Evolutionary conservation across 1,140 invertebrate species (phyloP).

Genomic region (Caerostris darwini): DNA sequence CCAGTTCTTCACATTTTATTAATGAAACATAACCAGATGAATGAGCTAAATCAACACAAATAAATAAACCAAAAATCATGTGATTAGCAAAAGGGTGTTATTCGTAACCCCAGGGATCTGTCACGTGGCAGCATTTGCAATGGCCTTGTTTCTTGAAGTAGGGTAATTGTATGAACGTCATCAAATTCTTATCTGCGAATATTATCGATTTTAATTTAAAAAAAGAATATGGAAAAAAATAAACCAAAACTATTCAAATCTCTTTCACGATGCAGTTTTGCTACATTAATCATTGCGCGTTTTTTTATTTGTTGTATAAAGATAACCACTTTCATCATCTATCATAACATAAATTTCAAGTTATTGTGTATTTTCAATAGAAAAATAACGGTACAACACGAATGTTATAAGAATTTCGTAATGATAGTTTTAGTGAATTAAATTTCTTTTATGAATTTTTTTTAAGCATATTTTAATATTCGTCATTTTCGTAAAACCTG

Average conservation of each 20-base stretch:
- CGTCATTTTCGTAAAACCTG: too few species aligned
- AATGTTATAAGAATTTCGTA: too few species aligned
- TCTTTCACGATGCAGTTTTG: neutral
- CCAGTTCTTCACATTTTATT: constrained; percentile 26
- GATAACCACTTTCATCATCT: too few species aligned
- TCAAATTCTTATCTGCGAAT: constrained; percentile 37
- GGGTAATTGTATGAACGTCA: constrained; percentile 57
- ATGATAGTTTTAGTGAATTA: too few species aligned
- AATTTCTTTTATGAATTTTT: too few species aligned
- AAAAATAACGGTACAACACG: too few species aligned
- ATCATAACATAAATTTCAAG: too few species aligned
- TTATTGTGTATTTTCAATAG: too few species aligned
- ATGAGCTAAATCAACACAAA: constrained; percentile 1
- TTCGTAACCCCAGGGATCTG: neutral
- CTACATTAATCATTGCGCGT: neutral
- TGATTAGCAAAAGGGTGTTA: constrained; percentile 72
- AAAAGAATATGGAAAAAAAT: neutral
- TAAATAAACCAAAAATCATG: constrained; percentile 30
- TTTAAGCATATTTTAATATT: too few species aligned
- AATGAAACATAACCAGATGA: constrained; percentile 16
- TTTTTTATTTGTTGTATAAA: too few species aligned
- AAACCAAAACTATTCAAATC: neutral
- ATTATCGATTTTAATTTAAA: constrained; percentile 38
- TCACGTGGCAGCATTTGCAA: neutral
- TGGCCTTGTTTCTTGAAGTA: constrained; percentile 59